These are phyloP conservation scores for Zaprionus ghesquierei DNA, from an alignment of 1,140 invertebrate genomes.

Conservation along the genomic window DNA sequence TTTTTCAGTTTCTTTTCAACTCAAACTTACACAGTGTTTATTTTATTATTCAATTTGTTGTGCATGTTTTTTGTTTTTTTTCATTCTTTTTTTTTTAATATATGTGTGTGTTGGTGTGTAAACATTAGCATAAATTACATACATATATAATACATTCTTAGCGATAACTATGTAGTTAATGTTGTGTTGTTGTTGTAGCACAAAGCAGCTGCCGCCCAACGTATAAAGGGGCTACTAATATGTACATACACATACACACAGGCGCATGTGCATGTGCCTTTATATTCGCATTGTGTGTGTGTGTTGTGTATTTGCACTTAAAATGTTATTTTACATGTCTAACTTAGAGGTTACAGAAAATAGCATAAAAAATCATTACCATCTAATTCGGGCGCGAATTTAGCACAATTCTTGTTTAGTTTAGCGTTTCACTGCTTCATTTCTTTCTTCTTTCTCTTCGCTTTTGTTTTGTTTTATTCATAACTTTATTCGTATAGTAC, in stretches of 20 bases:
- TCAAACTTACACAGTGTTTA: constrained; percentile 29
- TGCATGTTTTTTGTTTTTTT: constrained; percentile 39
- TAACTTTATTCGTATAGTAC: constrained; percentile 25
- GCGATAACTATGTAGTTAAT: constrained; percentile 35
- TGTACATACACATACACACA: constrained; percentile 24
- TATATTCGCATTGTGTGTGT: neutral
- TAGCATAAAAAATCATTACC: neutral
- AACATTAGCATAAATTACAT: constrained; percentile 65
- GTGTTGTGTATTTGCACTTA: constrained; percentile 9
- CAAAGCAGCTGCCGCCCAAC: constrained; percentile 20
- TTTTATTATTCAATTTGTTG: constrained; percentile 24
- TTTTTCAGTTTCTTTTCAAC: neutral
- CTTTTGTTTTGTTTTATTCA: constrained; percentile 8
- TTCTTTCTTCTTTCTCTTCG: neutral
- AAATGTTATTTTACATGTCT: constrained; percentile 8
- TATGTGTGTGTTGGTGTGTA: constrained; percentile 29
- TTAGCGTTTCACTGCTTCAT: constrained; percentile 2
- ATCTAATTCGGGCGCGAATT: neutral
- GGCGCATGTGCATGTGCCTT: neutral
- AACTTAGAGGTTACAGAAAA: constrained; percentile 9
- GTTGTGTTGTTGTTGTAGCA: constrained; percentile 23
- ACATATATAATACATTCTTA: constrained; percentile 66
- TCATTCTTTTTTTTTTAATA: constrained; percentile 5
- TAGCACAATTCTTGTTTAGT: constrained; percentile 3
- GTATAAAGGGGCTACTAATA: constrained; percentile 26